Evolutionary conservation across 37 sponge, comb jelly and placozoan genomes (phyloP).

Genomic region (Agelas oroides): DNA sequence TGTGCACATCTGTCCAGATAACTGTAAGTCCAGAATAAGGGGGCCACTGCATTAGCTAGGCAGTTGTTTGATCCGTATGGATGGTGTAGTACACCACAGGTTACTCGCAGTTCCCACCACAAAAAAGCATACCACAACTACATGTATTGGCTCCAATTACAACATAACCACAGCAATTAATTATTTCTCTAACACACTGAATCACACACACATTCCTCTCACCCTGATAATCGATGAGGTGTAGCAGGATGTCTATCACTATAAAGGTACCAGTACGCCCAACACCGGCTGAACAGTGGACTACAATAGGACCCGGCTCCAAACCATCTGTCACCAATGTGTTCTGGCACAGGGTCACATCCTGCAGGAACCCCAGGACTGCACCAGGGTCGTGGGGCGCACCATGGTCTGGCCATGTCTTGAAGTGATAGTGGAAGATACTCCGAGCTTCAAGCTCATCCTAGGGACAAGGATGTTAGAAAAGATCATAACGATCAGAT

Average conservation of each 20-base stretch:
- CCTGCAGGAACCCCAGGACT: conserved; percentile 76
- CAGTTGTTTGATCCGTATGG: no score
- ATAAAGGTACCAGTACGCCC: conserved; percentile 95
- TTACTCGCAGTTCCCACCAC: no score
- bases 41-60: no score
- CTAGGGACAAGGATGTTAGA: neutral
- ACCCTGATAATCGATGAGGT: conserved; percentile 83
- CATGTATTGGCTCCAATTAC: no score
- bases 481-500: no score
- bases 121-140: no score
- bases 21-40: no score
- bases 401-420: conserved; percentile 94
- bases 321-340: neutral
- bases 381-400: conserved; percentile 88
- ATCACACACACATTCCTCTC: neutral
- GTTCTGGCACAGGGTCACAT: conserved; percentile 75
- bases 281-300: conserved; percentile 95
- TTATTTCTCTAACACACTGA: neutral
- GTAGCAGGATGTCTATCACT: conserved; percentile 83
- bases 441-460: conserved; percentile 10
- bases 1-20: no score
- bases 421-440: conserved; percentile 88
- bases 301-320: conserved; percentile 83
- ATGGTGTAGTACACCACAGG: no score
- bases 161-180: no score